These are phyloP conservation scores for silkworm (Bombyx mori) DNA, from an alignment of 1,140 invertebrate genomes.

Conservation along the genomic window DNA sequence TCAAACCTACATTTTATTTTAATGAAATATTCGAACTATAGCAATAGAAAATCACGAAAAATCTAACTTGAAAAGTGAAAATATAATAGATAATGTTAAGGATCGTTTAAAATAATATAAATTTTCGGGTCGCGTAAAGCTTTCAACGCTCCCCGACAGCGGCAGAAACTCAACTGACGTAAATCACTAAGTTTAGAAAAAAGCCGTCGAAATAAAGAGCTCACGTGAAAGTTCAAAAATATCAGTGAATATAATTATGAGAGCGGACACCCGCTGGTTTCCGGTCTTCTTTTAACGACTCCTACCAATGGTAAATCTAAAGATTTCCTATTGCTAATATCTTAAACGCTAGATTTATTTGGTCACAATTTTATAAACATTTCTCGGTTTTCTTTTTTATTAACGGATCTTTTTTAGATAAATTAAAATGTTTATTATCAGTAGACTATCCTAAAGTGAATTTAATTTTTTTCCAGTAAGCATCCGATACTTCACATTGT, in stretches of 20 bases:
- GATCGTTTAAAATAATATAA: slow-evolving; percentile 64
- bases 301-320: slow-evolving; percentile 19
- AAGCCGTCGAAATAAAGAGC: slow-evolving; percentile 57
- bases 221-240: slow-evolving; percentile 69
- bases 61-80: slow-evolving; percentile 1
- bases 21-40: background rate
- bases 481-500: too few relatives aligned
- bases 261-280: slow-evolving; percentile 62
- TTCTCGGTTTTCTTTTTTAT: too few relatives aligned
- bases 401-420: too few relatives aligned
- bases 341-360: too few relatives aligned
- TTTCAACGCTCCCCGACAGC: slow-evolving; percentile 57
- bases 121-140: slow-evolving; percentile 55
- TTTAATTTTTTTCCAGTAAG: too few relatives aligned
- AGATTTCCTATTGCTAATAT: too few relatives aligned
- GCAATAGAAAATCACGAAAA: background rate
- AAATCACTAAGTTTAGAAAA: slow-evolving; percentile 64
- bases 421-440: too few relatives aligned
- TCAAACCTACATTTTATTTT: too few relatives aligned
- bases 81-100: slow-evolving; percentile 24
- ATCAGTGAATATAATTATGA: slow-evolving; percentile 68
- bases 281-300: slow-evolving; percentile 37
- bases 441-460: too few relatives aligned
- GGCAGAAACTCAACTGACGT: slow-evolving; percentile 53
- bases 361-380: too few relatives aligned